These are phyloP conservation scores for Aurelia aurita DNA, from an alignment of 30 jellyfish, hydroid and myxozoan genomes.

Conservation along the genomic window DNA sequence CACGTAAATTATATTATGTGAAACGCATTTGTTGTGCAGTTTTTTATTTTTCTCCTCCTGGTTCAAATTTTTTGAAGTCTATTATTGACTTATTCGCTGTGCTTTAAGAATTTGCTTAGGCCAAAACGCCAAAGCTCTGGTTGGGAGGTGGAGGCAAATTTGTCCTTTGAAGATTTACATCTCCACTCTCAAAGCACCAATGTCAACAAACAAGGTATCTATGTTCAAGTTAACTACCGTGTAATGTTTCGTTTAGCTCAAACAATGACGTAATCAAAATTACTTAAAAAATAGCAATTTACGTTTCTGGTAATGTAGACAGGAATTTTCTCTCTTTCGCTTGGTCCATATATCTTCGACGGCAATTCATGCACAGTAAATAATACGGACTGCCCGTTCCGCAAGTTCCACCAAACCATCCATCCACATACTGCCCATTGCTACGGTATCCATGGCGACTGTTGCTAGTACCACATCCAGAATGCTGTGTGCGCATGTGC, in stretches of 20 bases:
- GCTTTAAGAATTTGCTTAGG: too few species aligned
- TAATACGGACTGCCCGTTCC: conserved; percentile 97
- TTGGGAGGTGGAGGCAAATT: too few species aligned
- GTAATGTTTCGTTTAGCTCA: neutral
- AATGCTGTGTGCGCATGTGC: conserved; percentile 87
- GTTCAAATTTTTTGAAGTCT: too few species aligned
- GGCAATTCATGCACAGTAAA: conserved; percentile 84
- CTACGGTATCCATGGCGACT: conserved; percentile 95
- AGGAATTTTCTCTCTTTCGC: conserved; percentile 42
- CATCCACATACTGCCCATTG: conserved; percentile 82
- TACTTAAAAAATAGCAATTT: neutral
- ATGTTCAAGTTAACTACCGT: too few species aligned
- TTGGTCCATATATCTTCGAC: conserved; percentile 52
- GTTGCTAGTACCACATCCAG: conserved; percentile 91
- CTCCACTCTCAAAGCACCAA: too few species aligned
- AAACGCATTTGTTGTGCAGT: too few species aligned
- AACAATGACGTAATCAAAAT: neutral
- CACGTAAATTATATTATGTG: too few species aligned
- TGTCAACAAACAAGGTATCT: too few species aligned
- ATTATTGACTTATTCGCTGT: too few species aligned
- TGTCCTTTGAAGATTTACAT: too few species aligned
- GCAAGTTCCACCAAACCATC: conserved; percentile 95
- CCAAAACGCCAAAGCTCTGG: too few species aligned
- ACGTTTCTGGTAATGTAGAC: conserved; percentile 78
- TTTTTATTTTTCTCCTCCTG: too few species aligned